Evolutionary conservation across 2,797 vertebrate genomes (phyloP), one percentile per base, ranked within the genome.

Genomic region (Eospalax fontanierii): DNA sequence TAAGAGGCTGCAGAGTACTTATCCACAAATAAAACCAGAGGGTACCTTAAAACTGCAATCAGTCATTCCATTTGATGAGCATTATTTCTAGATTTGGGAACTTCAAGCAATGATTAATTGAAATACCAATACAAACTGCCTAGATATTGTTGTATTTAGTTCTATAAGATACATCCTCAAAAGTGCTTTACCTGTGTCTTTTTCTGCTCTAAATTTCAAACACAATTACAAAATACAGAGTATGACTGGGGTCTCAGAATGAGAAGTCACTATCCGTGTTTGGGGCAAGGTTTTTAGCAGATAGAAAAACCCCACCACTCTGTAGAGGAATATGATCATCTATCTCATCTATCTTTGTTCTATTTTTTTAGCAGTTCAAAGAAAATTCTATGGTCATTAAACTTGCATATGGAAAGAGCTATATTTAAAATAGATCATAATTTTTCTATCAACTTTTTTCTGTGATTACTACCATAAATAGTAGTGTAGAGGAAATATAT

Each of bases 191-290:
- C 33, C 88, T 12, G 12, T 59, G 6, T 28, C 8, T 63, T 0
- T 75, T 80, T 74, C 33, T 84, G 82, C 33, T 86, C 86, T 71
- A 81, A 74, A 22, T 26, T 96, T 93, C n/a, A 81, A 35, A 43
- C 59, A 43, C 70, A 78, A 54, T 59, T 91, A 73, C 76, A 68
- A 22, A 74, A 85, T 91, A 85, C 22, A 70, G 40, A 91, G 54
- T 59, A 59, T 80, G 6, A 0, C 16, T 3, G 71, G 28, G 6
- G 8, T 33, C 38, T 80, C 65, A 88, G 57, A 92, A 66, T 46
- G 2, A 9, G 30, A 68, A 50, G 30, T n/a, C 50, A 24, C 19
- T 76, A 79, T 81, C 87, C 30, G 30, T 28, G 8, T 89, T 83
- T 84, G 35, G 79, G 43, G 8, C 2, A 90, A 93, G 28, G 88